Evolutionary conservation across 2,888 invertebrate genomes (phyloP).

Genomic region (Drosophila pseudotakahashii): DNA sequence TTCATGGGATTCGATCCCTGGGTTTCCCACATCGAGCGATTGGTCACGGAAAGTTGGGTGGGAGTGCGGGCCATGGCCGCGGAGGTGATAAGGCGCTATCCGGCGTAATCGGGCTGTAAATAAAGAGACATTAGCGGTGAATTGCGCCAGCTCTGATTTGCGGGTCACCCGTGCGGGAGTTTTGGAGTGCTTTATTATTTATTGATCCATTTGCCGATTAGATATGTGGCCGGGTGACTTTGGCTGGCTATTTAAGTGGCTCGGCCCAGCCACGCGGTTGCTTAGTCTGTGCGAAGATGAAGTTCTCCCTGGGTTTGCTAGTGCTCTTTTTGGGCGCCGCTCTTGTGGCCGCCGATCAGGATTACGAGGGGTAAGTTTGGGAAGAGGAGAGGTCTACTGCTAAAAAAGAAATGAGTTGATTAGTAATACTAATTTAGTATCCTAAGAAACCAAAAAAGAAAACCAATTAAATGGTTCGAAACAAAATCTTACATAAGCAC

Average conservation of each 20-base stretch:
- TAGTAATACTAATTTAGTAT: no score
- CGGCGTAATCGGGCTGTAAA: constrained; percentile 39
- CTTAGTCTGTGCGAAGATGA: constrained; percentile 38
- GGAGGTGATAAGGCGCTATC: constrained; percentile 62
- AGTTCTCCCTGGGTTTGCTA: constrained; percentile 49
- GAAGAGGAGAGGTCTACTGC: neutral
- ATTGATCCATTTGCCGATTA: constrained; percentile 52
- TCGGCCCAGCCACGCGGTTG: constrained; percentile 22
- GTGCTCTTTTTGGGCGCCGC: constrained; percentile 47
- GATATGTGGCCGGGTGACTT: constrained; percentile 28
- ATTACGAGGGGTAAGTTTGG: constrained; percentile 51
- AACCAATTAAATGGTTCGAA: no score
- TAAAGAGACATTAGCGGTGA: constrained; percentile 45
- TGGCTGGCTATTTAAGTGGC: constrained; percentile 55
- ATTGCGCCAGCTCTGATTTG: constrained; percentile 25
- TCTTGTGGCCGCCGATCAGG: constrained; percentile 41
- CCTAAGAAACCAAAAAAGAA: no score
- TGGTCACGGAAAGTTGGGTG: constrained; percentile 86
- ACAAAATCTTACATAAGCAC: no score
- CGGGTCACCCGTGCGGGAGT: constrained; percentile 9
- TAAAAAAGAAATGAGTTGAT: no score
- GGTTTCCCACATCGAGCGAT: constrained; percentile 64
- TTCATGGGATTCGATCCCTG: constrained; percentile 85
- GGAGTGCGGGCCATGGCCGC: constrained; percentile 81
- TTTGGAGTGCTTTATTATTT: constrained; percentile 31